Evolutionary conservation across 2,113 vertebrate species (phyloP).

Genomic region (Pungitius pungitius): DNA sequence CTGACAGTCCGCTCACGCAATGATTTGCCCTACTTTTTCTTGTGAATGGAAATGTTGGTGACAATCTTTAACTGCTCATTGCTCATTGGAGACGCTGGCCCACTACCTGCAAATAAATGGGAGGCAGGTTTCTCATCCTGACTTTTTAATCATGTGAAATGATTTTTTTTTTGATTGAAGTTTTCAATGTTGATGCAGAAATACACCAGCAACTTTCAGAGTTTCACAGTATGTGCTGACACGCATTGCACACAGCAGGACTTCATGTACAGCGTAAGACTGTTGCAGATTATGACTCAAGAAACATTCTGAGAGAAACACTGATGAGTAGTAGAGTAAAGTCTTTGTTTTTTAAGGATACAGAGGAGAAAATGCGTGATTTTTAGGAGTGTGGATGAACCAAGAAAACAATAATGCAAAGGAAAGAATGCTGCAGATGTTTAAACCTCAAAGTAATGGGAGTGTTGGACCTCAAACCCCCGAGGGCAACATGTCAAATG

Average conservation of each 20-base stretch:
- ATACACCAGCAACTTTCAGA: constrained; percentile 3
- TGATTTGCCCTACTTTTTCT: constrained; percentile 33
- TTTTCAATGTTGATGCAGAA: constrained; percentile 20
- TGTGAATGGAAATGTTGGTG: constrained; percentile 8
- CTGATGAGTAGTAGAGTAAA: neutral
- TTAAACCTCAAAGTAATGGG: neutral
- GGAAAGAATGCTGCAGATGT: neutral
- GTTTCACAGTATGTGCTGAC: constrained; percentile 39
- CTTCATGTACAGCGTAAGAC: constrained; percentile 37
- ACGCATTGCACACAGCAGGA: constrained; percentile 58
- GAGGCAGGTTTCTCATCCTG: constrained; percentile 2
- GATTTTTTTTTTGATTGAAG: too few relatives aligned
- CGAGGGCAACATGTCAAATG: constrained; percentile 1
- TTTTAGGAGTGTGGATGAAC: neutral
- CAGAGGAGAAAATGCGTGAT: neutral
- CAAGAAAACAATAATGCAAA: neutral
- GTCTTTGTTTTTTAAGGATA: neutral
- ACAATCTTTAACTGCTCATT: constrained; percentile 28
- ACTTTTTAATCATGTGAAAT: neutral
- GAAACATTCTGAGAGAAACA: constrained; percentile 16
- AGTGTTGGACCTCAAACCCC: neutral
- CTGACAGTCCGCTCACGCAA: neutral
- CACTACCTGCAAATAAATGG: too few relatives aligned
- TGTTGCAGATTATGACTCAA: constrained; percentile 30
- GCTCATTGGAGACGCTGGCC: too few relatives aligned